Conservation (phyloP, 2,888 invertebrate species). For the Onchidella celtica region DNA sequence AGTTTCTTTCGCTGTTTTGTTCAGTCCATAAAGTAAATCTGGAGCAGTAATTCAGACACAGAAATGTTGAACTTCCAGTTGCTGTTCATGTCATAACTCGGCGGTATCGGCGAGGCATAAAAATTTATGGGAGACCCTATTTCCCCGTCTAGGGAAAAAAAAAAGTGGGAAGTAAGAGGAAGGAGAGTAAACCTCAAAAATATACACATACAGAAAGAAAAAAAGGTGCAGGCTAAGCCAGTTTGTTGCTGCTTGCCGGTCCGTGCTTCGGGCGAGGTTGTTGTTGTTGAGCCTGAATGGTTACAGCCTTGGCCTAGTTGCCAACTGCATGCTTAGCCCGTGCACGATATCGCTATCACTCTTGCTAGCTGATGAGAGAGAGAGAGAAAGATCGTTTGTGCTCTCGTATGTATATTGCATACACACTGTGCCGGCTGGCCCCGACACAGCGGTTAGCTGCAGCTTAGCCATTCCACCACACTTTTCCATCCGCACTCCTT, state of each 20-base stretch:
- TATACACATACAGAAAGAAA: slow-evolving; percentile 85
- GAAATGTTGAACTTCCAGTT: no score
- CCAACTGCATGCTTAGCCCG: slow-evolving; percentile 30
- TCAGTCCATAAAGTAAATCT: no score
- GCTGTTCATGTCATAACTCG: no score
- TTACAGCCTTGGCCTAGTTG: slow-evolving; percentile 44
- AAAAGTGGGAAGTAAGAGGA: no score
- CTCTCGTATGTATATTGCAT: background rate
- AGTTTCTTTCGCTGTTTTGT: no score
- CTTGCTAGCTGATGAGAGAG: background rate
- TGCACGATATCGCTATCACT: background rate
- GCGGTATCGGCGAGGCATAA: no score
- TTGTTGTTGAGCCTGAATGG: slow-evolving; percentile 32
- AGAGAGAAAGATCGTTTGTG: background rate
- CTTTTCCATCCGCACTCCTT: no score
- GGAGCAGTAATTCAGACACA: no score
- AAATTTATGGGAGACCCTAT: no score
- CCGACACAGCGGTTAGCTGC: background rate
- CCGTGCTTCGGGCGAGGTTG: background rate
- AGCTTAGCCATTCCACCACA: slow-evolving; percentile 19
- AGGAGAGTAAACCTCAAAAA: no score
- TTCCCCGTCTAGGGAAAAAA: no score
- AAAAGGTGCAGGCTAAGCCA: slow-evolving; percentile 86
- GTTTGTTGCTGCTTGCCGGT: background rate
- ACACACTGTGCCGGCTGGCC: background rate